Conservation (phyloP, 2,113 vertebrate genomes). For the Nipponia nippon region DNA sequence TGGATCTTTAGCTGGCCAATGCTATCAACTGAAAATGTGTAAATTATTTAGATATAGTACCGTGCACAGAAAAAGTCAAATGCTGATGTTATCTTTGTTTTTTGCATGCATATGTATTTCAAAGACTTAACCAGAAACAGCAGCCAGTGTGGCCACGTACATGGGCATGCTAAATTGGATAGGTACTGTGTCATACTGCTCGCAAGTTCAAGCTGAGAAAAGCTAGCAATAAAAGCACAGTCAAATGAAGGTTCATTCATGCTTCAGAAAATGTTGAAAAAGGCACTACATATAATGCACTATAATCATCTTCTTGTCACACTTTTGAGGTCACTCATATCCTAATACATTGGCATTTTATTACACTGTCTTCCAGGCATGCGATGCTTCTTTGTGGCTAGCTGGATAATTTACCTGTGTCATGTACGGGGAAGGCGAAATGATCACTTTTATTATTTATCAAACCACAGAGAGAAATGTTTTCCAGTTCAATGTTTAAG, state of each 20-base stretch:
- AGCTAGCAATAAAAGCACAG: not conserved
- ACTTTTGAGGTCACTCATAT: conserved; percentile 54
- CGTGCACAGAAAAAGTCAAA: not conserved
- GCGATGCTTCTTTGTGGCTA: conserved; percentile 11
- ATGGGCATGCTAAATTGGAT: not conserved
- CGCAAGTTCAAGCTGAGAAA: conserved; percentile 8
- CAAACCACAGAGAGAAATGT: not conserved
- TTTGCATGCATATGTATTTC: not conserved
- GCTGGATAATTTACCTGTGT: conserved; percentile 13
- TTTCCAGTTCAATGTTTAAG: not conserved
- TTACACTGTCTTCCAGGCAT: not conserved
- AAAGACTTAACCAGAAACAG: not conserved
- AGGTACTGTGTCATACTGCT: not conserved
- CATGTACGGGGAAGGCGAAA: conserved; percentile 14
- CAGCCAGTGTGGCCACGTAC: rapidly evolving
- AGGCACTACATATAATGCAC: conserved; percentile 8
- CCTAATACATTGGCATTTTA: conserved; percentile 10
- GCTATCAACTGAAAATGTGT: not conserved
- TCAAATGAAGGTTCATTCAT: conserved; percentile 43
- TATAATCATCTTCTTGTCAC: conserved; percentile 36
- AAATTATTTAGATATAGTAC: not conserved
- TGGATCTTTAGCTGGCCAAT: not conserved
- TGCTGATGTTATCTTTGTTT: not conserved
- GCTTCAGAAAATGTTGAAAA: conserved; percentile 18
- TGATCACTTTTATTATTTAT: conserved; percentile 12